A percentile compares a stretch with the other conserved stretches of the same genome.
Evolutionary conservation across 2,113 vertebrate species (phyloP).

Genomic region (Gallinago undulata): DNA sequence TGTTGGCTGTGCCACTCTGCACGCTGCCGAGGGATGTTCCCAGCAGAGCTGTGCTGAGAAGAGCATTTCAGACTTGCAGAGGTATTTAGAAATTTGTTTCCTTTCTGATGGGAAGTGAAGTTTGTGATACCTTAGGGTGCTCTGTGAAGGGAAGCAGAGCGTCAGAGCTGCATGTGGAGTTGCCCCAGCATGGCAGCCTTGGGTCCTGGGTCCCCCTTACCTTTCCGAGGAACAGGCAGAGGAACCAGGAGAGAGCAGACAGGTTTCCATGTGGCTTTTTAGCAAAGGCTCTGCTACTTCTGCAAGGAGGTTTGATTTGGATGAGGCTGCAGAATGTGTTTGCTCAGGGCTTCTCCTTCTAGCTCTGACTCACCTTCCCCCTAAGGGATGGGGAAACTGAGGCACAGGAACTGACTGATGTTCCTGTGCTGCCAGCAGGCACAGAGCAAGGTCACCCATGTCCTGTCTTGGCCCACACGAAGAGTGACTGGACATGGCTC

Average conservation of each 20-base stretch:
- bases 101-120: background rate
- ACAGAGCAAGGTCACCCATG: background rate
- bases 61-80: background rate
- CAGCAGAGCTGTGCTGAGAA: rapidly evolving
- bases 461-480: background rate
- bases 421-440: background rate
- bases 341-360: background rate
- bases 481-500: background rate
- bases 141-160: background rate
- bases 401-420: rapidly evolving
- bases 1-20: background rate
- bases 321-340: background rate
- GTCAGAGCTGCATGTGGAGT: background rate
- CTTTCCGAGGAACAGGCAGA: background rate
- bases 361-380: rapidly evolving
- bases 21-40: background rate
- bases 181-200: rapidly evolving
- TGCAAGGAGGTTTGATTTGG: background rate
- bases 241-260: background rate
- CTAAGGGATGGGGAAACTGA: background rate
- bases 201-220: background rate
- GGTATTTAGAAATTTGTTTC: background rate
- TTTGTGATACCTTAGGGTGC: background rate
- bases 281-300: background rate
- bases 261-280: background rate